Percentiles rank a stretch among this genome's conserved stretches.
Evolutionary conservation across 2,888 invertebrate genomes (phyloP).

Genomic region (Hydrotaea cyrtoneurina): DNA sequence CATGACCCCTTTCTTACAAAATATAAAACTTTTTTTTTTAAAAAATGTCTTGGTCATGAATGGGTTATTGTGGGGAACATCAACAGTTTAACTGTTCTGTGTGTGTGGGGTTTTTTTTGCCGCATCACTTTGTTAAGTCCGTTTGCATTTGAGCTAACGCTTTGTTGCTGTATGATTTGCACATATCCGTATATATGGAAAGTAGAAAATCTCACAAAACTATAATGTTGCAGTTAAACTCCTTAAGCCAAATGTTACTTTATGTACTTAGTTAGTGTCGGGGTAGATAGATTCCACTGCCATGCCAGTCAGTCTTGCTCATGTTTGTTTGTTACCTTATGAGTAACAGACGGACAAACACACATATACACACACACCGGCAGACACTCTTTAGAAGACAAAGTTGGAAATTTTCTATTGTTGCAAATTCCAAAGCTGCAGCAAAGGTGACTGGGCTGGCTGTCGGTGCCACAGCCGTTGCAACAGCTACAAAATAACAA

Average conservation of each 20-base stretch:
- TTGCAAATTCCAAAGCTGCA: neutral
- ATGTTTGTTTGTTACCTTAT: constrained; percentile 24
- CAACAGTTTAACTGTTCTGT: too few species aligned
- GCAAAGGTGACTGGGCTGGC: neutral
- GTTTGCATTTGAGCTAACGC: too few species aligned
- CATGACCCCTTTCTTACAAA: too few species aligned
- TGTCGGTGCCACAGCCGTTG: neutral
- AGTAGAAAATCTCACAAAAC: constrained; percentile 32
- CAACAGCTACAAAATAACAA: neutral
- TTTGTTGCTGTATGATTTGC: too few species aligned
- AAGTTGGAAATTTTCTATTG: neutral
- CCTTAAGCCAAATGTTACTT: constrained; percentile 59
- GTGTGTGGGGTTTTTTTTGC: too few species aligned
- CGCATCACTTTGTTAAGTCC: too few species aligned
- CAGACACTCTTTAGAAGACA: neutral
- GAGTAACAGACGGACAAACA: neutral
- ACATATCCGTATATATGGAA: neutral
- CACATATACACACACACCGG: neutral
- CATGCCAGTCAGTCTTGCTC: neutral
- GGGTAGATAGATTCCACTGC: neutral
- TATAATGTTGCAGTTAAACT: constrained; percentile 55
- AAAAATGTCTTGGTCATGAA: too few species aligned
- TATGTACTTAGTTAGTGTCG: constrained; percentile 42
- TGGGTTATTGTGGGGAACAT: too few species aligned
- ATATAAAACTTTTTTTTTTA: too few species aligned